These are phyloP conservation scores for Glandiceps talaboti DNA, from an alignment of 53 echinoderm and acorn worm species.

Conservation along the genomic window DNA sequence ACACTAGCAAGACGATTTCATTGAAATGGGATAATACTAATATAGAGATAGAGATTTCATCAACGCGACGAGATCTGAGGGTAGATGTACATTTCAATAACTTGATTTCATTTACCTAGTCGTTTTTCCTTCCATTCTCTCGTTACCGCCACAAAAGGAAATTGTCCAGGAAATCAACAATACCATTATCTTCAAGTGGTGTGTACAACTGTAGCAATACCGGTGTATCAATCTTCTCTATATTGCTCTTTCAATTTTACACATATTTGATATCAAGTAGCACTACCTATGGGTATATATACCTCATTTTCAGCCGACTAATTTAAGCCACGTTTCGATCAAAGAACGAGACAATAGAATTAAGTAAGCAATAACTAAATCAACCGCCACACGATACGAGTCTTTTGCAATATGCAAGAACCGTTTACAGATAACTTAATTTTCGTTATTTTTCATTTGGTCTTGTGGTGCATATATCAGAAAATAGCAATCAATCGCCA, in stretches of 20 bases:
- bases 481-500: neutral
- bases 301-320: neutral
- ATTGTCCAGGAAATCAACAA: neutral
- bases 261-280: neutral
- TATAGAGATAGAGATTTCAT: neutral
- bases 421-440: neutral
- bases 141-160: neutral
- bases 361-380: neutral
- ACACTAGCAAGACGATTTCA: neutral
- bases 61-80: neutral
- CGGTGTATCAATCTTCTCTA: neutral
- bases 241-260: neutral
- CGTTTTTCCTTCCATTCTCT: neutral
- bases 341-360: neutral
- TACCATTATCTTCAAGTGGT: neutral
- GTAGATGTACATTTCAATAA: neutral
- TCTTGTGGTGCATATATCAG: neutral
- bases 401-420: neutral
- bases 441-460: neutral
- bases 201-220: neutral
- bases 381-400: neutral
- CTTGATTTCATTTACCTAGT: neutral
- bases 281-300: no score
- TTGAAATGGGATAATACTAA: neutral
- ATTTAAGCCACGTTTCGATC: no score